These are phyloP conservation scores for Lepus europaeus DNA, from an alignment of 2,113 vertebrate species.

Conservation along the genomic window DNA sequence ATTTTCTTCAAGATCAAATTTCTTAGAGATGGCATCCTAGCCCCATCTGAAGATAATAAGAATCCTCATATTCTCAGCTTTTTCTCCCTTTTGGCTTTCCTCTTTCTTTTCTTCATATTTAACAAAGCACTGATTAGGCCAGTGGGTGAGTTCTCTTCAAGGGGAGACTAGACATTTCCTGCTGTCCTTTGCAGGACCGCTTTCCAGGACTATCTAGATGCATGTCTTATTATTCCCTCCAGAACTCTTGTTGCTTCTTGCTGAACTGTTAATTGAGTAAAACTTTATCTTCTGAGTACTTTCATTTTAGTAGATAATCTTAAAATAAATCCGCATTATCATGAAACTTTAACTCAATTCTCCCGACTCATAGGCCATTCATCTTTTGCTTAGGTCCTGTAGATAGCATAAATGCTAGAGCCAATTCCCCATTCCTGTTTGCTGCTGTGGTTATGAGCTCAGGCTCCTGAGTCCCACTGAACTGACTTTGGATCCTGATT, in stretches of 20 bases:
- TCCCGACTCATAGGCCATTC: accelerated
- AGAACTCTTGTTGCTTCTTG: not conserved
- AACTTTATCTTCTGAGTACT: not conserved
- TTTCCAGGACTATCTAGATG: not conserved
- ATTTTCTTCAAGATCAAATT: not conserved
- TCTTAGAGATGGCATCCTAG: not conserved
- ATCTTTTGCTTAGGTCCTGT: not conserved
- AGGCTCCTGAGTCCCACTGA: not conserved
- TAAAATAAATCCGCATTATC: not conserved
- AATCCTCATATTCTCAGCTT: not conserved
- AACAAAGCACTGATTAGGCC: not conserved
- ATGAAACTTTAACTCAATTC: not conserved
- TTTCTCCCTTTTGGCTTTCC: not conserved
- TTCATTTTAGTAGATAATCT: not conserved
- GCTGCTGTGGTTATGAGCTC: not conserved
- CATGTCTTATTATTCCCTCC: not conserved
- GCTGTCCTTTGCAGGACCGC: not conserved
- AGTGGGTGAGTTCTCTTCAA: not conserved
- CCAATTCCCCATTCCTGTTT: not conserved
- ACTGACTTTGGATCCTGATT: not conserved
- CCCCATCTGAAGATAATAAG: not conserved
- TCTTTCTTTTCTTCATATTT: not conserved
- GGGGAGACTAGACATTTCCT: not conserved
- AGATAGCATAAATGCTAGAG: not conserved
- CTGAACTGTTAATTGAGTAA: not conserved